Evolutionary conservation across 1,140 invertebrate genomes (phyloP).

Genomic region (Daktulosphaira vitifoliae): DNA sequence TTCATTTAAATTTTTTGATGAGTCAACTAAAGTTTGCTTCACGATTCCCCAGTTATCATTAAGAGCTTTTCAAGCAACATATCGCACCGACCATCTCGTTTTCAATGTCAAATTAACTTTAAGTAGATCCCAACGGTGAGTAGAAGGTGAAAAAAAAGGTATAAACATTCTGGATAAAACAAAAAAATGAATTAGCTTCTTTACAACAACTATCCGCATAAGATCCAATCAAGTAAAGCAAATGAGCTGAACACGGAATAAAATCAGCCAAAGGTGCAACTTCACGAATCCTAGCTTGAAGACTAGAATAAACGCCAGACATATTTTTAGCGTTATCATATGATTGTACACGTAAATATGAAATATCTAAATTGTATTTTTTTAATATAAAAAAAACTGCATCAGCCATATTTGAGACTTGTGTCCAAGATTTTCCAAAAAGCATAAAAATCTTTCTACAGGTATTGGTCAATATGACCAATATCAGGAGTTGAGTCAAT

Average conservation of each 20-base stretch:
- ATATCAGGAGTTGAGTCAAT: slow-evolving; percentile 34
- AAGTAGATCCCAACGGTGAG: slow-evolving; percentile 36
- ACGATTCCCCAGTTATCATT: not conserved
- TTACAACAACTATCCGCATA: slow-evolving; percentile 8
- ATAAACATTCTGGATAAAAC: slow-evolving; percentile 37
- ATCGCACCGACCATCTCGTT: slow-evolving; percentile 36
- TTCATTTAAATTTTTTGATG: slow-evolving; percentile 10
- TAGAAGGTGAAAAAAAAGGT: slow-evolving; percentile 39
- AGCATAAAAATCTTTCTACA: slow-evolving; percentile 21
- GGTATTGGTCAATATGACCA: slow-evolving; percentile 13
- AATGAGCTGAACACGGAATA: slow-evolving; percentile 24
- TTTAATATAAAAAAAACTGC: slow-evolving; percentile 19
- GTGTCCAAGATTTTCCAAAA: slow-evolving; percentile 14
- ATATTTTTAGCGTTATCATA: too few species aligned
- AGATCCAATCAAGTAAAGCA: slow-evolving; percentile 3
- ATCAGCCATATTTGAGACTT: not conserved
- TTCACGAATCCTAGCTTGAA: slow-evolving; percentile 7
- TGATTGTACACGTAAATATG: slow-evolving; percentile 38
- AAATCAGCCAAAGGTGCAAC: slow-evolving; percentile 1
- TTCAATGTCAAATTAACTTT: slow-evolving; percentile 25
- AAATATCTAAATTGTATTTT: slow-evolving; percentile 27
- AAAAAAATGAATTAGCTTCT: slow-evolving; percentile 37
- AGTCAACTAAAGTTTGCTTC: not conserved
- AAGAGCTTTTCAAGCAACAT: slow-evolving; percentile 35
- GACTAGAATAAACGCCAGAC: slow-evolving; percentile 1